Evolutionary conservation across 2,888 invertebrate genomes (phyloP), one percentile per base, ranked within the genome.

Genomic region (Phrixothrix hirtus): DNA sequence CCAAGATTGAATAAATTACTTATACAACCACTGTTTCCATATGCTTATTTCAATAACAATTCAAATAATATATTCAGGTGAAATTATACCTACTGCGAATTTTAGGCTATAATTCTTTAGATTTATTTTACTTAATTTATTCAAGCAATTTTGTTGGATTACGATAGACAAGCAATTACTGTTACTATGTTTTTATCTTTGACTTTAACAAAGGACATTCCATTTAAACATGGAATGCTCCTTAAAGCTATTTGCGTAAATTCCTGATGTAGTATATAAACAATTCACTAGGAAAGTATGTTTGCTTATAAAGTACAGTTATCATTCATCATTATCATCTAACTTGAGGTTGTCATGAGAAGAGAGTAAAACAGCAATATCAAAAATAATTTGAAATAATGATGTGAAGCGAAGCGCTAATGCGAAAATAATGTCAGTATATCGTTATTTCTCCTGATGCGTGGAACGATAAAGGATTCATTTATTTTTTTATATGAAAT

Each of bases 401-500:
- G 53, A 47, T 47, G 47, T 53, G 53, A 42, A 47, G 41, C 34
- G 38, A 53, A 39, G 52, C 56, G 48, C 55, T 61, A 61, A 61
- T 61, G 61, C 45, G 59, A 59, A 61, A 53, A 57, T 61, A 61
- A 61, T 61, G 61, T 57, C 53, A 31, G 43, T 53, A 47, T 53
- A 47, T 46, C 47, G 47, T 46, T 53, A 43, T 46, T 47, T 47
- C 34, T 42, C 47, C 32, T 47, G 53, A 47, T 47, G 47, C 46
- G 47, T 47, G 43, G 17, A 26, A 25, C 53, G 53, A 47, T 53
- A 53, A 53, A 46, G 36, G 47, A 52, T 52, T 52, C 52, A 52
- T 52, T 52, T 46, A 52, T 52, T 52, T 52, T 37, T 52, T 52
- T 52, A 52, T 52, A 52, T 46, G 45, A 46, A 52, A 52, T 52